Evolutionary conservation across 2,888 invertebrate genomes (phyloP).

Genomic region (Melanophora roralis): DNA sequence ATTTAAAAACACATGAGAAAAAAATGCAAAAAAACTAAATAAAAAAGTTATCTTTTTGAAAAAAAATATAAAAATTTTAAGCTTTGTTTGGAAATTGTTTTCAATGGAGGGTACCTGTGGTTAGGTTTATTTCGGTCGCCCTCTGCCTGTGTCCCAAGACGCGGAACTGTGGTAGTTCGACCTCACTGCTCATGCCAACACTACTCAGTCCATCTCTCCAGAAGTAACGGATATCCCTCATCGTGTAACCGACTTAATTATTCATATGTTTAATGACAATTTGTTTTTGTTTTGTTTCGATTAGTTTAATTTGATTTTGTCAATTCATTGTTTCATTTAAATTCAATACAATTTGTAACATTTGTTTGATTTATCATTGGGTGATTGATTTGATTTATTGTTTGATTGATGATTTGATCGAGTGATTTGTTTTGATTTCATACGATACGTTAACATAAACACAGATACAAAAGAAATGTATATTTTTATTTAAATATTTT

Average conservation of each 20-base stretch:
- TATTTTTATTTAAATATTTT: slow-evolving; percentile 44
- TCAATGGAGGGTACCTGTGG: slow-evolving; percentile 89
- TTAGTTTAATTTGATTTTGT: slow-evolving; percentile 12
- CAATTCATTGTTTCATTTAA: slow-evolving; percentile 9
- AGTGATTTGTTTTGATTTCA: slow-evolving; percentile 55
- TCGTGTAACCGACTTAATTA: slow-evolving; percentile 93
- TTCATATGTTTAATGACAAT: slow-evolving; percentile 62
- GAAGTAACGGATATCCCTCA: slow-evolving; percentile 97
- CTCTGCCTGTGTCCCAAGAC: slow-evolving; percentile 97
- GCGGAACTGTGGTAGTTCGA: slow-evolving; percentile 97
- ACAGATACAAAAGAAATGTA: slow-evolving; percentile 49
- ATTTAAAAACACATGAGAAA: not conserved
- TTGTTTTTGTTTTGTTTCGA: slow-evolving; percentile 22
- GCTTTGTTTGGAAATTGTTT: slow-evolving; percentile 65
- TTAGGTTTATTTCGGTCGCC: slow-evolving; percentile 94
- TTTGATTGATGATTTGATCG: slow-evolving; percentile 53
- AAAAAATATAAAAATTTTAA: slow-evolving; percentile 37
- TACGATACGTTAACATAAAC: slow-evolving; percentile 58
- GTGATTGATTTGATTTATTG: slow-evolving; percentile 46
- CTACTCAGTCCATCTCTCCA: slow-evolving; percentile 95
- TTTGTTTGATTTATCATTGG: slow-evolving; percentile 42
- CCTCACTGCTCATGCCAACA: slow-evolving; percentile 96
- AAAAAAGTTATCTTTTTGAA: slow-evolving; percentile 49
- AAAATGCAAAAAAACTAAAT: not conserved
- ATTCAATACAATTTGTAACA: slow-evolving; percentile 34